phyloP scores from a whole-genome alignment of 1,140 invertebrate genomes.

The Archivesica marissinica region DNA sequence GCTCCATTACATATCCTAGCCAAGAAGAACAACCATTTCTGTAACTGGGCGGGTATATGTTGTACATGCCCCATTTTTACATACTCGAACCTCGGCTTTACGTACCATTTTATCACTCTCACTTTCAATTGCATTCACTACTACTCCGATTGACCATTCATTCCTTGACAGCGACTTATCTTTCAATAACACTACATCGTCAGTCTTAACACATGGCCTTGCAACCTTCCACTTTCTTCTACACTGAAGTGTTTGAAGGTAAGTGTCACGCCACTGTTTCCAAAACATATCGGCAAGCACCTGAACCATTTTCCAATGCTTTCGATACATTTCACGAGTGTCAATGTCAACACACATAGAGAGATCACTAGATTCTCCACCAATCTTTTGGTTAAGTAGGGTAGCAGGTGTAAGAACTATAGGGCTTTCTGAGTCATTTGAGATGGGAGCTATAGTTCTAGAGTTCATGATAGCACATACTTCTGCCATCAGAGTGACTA shows the following conservation, averaged over 20 bases:
- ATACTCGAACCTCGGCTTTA: constrained; percentile 36
- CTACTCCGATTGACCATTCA: constrained; percentile 60
- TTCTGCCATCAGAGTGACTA: constrained; percentile 61
- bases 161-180: constrained; percentile 41
- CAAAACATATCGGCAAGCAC: constrained; percentile 60
- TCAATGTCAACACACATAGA: background rate
- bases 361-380: background rate
- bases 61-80: constrained; percentile 10
- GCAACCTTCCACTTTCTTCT: constrained; percentile 51
- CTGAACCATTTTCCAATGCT: constrained; percentile 60
- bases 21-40: constrained; percentile 43
- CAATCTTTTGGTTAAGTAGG: constrained; percentile 60
- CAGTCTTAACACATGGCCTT: constrained; percentile 37
- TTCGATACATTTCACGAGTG: constrained; percentile 31
- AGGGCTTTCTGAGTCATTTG: constrained; percentile 55
- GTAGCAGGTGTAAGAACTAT: constrained; percentile 54
- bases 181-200: constrained; percentile 59
- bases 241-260: constrained; percentile 59
- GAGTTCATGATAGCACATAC: constrained; percentile 61
- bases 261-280: constrained; percentile 58
- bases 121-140: constrained; percentile 45
- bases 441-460: constrained; percentile 56
- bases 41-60: constrained; percentile 43
- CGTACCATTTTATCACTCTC: constrained; percentile 51
- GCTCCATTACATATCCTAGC: background rate